phyloP scores from a whole-genome alignment of 37 sponge, comb jelly and placozoan genomes.

The Oopsacas minuta region DNA sequence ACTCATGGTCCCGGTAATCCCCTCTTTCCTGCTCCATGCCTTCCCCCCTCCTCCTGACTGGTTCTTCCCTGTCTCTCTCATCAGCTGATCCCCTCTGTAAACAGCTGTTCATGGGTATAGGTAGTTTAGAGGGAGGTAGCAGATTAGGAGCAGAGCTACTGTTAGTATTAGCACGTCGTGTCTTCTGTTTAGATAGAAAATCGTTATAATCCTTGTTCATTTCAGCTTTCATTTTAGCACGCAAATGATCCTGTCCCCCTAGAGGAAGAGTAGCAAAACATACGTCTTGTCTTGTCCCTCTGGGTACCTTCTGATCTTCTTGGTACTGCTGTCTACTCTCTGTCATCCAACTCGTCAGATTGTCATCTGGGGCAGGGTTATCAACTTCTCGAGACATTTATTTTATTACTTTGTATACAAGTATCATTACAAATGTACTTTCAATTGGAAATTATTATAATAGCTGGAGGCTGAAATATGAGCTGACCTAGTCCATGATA shows the following conservation, averaged over 20 bases:
- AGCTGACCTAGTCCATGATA: too few relatives aligned
- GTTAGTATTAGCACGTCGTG: background rate
- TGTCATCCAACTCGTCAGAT: background rate
- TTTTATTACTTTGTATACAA: background rate
- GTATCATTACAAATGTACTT: too few relatives aligned
- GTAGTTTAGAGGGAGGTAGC: background rate
- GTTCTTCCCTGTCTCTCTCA: background rate
- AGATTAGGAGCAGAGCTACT: background rate
- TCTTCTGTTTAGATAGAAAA: background rate
- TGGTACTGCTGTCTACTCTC: slow-evolving; percentile 7
- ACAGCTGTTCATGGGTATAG: background rate
- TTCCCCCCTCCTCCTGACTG: background rate
- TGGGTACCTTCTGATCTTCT: background rate
- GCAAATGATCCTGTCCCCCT: background rate
- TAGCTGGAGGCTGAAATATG: too few relatives aligned
- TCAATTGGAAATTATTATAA: too few relatives aligned
- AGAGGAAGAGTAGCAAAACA: slow-evolving; percentile 2
- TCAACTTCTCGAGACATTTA: background rate
- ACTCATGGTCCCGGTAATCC: background rate
- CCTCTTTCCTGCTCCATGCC: background rate
- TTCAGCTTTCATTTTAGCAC: background rate
- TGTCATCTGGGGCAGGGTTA: background rate
- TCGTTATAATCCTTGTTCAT: slow-evolving; percentile 13
- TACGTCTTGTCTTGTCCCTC: background rate
- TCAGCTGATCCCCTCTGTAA: background rate